phyloP scores from a whole-genome alignment of 1,140 invertebrate species.

The Drosophila tropicalis region DNA sequence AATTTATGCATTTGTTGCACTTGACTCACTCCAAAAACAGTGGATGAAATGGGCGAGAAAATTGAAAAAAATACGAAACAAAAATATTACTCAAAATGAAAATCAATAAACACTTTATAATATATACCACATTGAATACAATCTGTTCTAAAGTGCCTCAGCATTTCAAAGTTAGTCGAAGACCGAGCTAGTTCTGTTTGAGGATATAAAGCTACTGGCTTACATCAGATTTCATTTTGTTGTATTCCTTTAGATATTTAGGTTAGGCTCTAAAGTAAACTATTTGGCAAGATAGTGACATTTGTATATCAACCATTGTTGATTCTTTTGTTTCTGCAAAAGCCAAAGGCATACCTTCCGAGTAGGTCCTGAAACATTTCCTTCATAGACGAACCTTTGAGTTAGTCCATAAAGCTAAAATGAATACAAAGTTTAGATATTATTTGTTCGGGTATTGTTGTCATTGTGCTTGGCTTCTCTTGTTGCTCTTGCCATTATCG shows the following conservation, averaged over 20 bases:
- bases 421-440: conserved; percentile 23
- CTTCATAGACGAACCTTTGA: too few species aligned
- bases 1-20: conserved; percentile 73
- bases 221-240: too few species aligned
- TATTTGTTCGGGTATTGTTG: conserved; percentile 33
- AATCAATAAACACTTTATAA: too few species aligned
- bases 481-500: conserved; percentile 43
- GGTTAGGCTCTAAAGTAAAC: too few species aligned
- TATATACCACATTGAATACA: too few species aligned
- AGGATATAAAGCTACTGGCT: too few species aligned
- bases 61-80: background rate
- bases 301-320: background rate
- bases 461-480: conserved; percentile 31
- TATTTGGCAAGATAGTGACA: too few species aligned
- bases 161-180: too few species aligned
- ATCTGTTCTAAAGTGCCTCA: too few species aligned
- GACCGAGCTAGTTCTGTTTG: too few species aligned
- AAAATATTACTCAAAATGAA: background rate
- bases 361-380: background rate
- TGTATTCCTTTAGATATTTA: background rate
- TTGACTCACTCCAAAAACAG: conserved; percentile 36
- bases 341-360: background rate
- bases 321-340: background rate
- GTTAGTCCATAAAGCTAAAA: conserved; percentile 17
- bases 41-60: conserved; percentile 22